These are phyloP conservation scores for Phalanger gymnotis DNA, from an alignment of 2,797 vertebrate species.

Conservation along the genomic window DNA sequence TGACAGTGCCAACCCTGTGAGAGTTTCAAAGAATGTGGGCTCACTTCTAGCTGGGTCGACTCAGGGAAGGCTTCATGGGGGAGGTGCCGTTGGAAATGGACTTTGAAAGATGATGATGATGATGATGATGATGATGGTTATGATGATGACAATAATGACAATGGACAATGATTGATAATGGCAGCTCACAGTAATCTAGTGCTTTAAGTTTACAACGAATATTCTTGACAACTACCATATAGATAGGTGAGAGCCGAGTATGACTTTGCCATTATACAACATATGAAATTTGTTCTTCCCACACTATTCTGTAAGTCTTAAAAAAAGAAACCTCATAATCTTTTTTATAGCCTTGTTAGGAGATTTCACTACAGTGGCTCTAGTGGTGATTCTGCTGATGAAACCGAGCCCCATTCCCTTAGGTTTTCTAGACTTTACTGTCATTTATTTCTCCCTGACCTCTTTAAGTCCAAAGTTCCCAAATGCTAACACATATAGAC, in stretches of 20 bases:
- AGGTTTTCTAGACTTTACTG: neutral
- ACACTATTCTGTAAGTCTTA: neutral
- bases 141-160: neutral
- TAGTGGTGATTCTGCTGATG: neutral
- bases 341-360: neutral
- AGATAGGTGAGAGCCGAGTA: neutral
- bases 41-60: neutral
- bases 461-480: slow-evolving; percentile 17
- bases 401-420: slow-evolving; percentile 11
- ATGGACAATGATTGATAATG: neutral
- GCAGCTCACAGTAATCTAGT: neutral
- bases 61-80: neutral
- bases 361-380: neutral
- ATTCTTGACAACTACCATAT: neutral
- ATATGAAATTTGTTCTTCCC: slow-evolving; percentile 24
- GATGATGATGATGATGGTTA: neutral
- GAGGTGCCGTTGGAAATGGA: neutral
- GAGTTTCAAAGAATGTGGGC: neutral
- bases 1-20: neutral
- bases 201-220: neutral
- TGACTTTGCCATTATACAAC: neutral
- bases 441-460: neutral
- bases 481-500: slow-evolving; percentile 13
- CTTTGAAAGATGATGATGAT: neutral
- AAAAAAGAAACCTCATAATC: neutral